Percentiles rank a stretch among this genome's conserved stretches.
Evolutionary conservation across 2,113 vertebrate genomes (phyloP).

Genomic region (Myrmecobius fasciatus): DNA sequence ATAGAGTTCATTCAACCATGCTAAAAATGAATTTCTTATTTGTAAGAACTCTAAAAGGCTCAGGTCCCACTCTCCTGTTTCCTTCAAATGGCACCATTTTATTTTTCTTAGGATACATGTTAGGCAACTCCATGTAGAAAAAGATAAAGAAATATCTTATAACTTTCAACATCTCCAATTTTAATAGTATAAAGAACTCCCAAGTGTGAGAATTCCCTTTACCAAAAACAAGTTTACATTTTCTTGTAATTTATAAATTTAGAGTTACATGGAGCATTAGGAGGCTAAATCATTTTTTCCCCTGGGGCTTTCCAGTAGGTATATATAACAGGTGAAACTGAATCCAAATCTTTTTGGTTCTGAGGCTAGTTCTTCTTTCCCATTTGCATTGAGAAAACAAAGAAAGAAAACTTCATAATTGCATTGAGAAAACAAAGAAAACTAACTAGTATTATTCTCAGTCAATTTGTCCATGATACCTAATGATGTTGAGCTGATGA

Average conservation of each 20-base stretch:
- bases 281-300: background rate
- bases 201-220: background rate
- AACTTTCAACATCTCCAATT: background rate
- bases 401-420: background rate
- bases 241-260: background rate
- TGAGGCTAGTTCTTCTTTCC: background rate
- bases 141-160: background rate
- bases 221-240: background rate
- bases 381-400: background rate
- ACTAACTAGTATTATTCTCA: background rate
- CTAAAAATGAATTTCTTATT: constrained; percentile 63
- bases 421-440: background rate
- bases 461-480: background rate
- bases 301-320: background rate
- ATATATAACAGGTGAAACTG: background rate
- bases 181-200: background rate
- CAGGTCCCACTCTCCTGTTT: constrained; percentile 49
- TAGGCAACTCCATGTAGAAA: constrained; percentile 42
- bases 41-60: constrained; percentile 65
- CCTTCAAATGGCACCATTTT: constrained; percentile 52
- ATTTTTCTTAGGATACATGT: constrained; percentile 10
- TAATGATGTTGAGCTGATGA: background rate
- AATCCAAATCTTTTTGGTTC: background rate
- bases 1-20: constrained; percentile 68
- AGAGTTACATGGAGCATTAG: background rate